These are phyloP conservation scores for Tragelaphus imberbis DNA, from an alignment of 2,113 vertebrate species.

Conservation along the genomic window DNA sequence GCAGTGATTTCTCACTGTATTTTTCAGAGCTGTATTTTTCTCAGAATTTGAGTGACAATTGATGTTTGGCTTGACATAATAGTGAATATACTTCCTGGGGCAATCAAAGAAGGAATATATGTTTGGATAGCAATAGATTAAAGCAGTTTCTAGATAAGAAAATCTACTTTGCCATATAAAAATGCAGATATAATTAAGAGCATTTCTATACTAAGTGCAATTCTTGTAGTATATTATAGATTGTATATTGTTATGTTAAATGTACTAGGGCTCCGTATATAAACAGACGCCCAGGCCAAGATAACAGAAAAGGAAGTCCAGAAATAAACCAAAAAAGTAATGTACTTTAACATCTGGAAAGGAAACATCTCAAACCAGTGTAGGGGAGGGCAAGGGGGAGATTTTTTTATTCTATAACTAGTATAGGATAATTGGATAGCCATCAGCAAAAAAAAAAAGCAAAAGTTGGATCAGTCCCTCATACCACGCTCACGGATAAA, in stretches of 20 bases:
- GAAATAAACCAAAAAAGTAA: neutral
- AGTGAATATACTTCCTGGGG: neutral
- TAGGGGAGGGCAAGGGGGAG: neutral
- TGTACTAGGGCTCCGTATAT: neutral
- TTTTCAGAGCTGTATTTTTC: slow-evolving; percentile 36
- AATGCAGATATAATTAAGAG: neutral
- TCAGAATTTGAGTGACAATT: slow-evolving; percentile 68
- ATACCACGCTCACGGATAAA: neutral
- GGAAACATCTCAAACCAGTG: neutral
- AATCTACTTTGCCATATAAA: neutral
- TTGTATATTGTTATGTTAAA: neutral
- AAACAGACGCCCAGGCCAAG: neutral
- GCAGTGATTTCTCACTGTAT: slow-evolving; percentile 21
- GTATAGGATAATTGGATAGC: neutral
- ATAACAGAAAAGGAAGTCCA: neutral
- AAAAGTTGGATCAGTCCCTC: neutral
- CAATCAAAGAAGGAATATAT: neutral
- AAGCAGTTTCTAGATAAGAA: neutral
- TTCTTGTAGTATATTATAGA: neutral
- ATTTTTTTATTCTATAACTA: neutral
- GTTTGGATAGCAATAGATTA: neutral
- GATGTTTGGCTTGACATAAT: slow-evolving; percentile 60
- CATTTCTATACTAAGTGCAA: neutral
- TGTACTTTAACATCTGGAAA: neutral
- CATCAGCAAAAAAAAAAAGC: neutral